These are phyloP conservation scores for Drosophila paulistorum DNA, from an alignment of 1,140 invertebrate genomes.

Conservation along the genomic window DNA sequence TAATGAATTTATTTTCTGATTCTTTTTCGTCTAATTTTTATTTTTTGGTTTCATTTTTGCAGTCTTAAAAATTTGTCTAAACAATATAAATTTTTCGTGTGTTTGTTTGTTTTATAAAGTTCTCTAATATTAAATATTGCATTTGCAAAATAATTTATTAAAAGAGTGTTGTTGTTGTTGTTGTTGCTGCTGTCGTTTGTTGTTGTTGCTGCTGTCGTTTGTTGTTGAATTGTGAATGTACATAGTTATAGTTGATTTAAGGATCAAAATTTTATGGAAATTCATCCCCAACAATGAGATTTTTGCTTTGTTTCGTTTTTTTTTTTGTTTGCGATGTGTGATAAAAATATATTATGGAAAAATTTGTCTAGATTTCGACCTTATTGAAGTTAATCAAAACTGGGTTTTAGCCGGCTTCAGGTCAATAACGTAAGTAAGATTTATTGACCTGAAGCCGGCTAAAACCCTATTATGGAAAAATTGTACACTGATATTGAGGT, in stretches of 20 bases:
- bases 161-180: constrained; percentile 1
- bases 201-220: constrained; percentile 13
- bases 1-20: constrained; percentile 71
- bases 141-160: constrained; percentile 8
- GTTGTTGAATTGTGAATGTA: constrained; percentile 49
- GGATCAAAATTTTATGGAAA: constrained; percentile 23
- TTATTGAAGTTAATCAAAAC: no score
- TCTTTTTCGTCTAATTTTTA: constrained; percentile 42
- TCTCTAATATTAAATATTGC: constrained; percentile 62
- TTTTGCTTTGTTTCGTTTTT: constrained; percentile 33
- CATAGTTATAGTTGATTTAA: neutral
- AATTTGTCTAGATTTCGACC: no score
- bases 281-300: constrained; percentile 73
- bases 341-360: constrained; percentile 79
- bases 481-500: constrained; percentile 82
- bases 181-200: constrained; percentile 7
- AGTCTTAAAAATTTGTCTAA: constrained; percentile 82
- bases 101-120: constrained; percentile 14
- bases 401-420: no score
- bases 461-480: constrained; percentile 81
- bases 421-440: no score
- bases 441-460: no score
- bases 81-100: constrained; percentile 75
- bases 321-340: constrained; percentile 46
- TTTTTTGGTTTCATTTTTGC: constrained; percentile 52